A percentile compares a stretch with the other conserved stretches of the same genome.
phyloP scores from a whole-genome alignment of 2,113 vertebrate species.

The Cinclus cinclus region DNA sequence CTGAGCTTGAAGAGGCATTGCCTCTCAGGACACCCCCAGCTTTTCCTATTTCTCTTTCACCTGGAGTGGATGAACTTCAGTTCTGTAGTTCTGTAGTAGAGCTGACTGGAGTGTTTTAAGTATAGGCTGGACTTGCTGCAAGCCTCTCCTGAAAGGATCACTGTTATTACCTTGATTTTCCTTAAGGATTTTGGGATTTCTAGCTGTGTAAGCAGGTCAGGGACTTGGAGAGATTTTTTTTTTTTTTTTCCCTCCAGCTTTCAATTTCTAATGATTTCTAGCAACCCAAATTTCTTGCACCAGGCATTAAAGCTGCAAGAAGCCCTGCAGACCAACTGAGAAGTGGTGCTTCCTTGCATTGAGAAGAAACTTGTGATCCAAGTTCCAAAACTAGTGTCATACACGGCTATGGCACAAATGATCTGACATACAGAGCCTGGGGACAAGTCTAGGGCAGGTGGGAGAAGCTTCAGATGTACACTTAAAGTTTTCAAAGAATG shows the following conservation, averaged over 20 bases:
- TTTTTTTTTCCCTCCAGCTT: background rate
- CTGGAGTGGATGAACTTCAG: background rate
- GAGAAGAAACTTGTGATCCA: background rate
- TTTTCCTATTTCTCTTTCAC: background rate
- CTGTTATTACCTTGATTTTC: background rate
- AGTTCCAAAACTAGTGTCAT: background rate
- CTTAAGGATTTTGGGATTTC: background rate
- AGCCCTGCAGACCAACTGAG: background rate
- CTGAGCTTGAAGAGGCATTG: background rate
- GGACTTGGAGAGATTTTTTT: background rate
- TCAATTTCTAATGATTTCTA: background rate
- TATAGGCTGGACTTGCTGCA: background rate
- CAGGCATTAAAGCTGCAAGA: background rate
- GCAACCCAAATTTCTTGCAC: background rate
- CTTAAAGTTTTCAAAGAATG: background rate
- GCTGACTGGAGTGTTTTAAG: background rate
- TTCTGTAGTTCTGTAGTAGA: background rate
- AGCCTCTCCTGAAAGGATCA: background rate
- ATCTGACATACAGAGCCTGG: rapidly evolving
- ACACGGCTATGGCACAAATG: background rate
- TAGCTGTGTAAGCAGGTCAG: background rate
- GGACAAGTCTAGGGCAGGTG: background rate
- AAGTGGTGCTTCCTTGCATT: background rate
- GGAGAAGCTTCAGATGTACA: background rate
- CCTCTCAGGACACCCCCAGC: background rate